Evolutionary conservation across 2,113 vertebrate genomes (phyloP), one percentile per base, ranked within the genome.

Genomic region (Camelus bactrianus): DNA sequence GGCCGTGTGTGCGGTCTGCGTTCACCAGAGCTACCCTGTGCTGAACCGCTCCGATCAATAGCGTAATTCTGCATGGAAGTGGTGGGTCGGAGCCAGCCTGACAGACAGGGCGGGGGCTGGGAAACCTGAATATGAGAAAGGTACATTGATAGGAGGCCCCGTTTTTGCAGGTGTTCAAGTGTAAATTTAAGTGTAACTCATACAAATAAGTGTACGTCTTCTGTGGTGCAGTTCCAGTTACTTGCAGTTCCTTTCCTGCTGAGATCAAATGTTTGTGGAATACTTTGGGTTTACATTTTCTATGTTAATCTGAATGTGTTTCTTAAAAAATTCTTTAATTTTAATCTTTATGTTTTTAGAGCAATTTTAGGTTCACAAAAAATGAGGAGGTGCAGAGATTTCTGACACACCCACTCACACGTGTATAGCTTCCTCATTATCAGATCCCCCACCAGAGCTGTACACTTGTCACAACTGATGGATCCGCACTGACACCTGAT

Each of bases 61-160:
- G 98, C 99, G 99, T 99, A 99, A 99, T 99, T 99, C 99, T 99
- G 99, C 99, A 99, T 99, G 98, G 99, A 99, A 99, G 98, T 99
- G 99, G 99, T 99, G 99, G 98, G 99, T 99, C 98, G 98, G 99
- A 99, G 98, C 99, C 99, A 94, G 98, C 98, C 99, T 99, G 99
- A 99, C 99, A 99, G 98, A 98, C 99, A 98, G 98, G 99, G 99
- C 99, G 99, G 99, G 98, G 98, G 99, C 98, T 99, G 98, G 98
- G 98, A 99, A 99, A 98, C 98, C 97, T 98, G 98, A 98, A 97
- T 99, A 98, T 98, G 84, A 98, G 99, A 98, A 98, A 99, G 99
- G 98, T 99, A 98, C 99, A 98, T 99, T 98, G 98, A 98, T 98
- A 98, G 98, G 98, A 99, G 98, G 98, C 99, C 99, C 99, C 97